These are phyloP conservation scores for Murina feae DNA, from an alignment of 2,113 vertebrate genomes.

Conservation along the genomic window DNA sequence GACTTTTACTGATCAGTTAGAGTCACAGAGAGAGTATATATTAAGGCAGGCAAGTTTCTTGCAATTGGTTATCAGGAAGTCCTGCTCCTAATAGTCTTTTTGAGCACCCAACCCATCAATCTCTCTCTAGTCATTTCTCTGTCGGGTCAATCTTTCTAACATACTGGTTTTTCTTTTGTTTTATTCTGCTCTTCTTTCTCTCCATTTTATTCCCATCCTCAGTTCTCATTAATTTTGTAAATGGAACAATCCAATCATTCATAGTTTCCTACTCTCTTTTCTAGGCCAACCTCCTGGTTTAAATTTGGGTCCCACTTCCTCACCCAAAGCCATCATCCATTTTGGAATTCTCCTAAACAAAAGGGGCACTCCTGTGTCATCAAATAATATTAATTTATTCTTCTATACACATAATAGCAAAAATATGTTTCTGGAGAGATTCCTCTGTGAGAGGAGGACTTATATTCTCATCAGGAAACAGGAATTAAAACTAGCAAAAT, in stretches of 20 bases:
- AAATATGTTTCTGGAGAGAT: neutral
- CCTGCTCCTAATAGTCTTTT: neutral
- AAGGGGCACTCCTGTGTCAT: neutral
- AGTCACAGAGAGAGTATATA: neutral
- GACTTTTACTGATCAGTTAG: neutral
- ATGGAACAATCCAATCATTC: neutral
- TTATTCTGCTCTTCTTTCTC: neutral
- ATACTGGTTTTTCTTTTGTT: neutral
- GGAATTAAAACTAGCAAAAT: neutral
- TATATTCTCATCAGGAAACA: neutral
- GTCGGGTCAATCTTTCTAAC: neutral
- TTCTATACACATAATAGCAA: neutral
- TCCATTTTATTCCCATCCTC: neutral
- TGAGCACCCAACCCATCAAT: rapidly evolving
- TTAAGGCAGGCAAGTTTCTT: neutral
- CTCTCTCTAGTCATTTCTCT: neutral
- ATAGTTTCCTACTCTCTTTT: neutral
- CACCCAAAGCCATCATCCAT: neutral
- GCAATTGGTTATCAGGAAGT: neutral
- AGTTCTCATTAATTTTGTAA: neutral
- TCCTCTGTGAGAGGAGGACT: neutral
- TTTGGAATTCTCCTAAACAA: neutral
- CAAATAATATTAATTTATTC: neutral
- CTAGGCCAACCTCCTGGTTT: neutral
- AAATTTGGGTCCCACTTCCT: neutral